phyloP scores from a whole-genome alignment of 35 echinoderm and acorn worm genomes.

The Lytechinus pictus region DNA sequence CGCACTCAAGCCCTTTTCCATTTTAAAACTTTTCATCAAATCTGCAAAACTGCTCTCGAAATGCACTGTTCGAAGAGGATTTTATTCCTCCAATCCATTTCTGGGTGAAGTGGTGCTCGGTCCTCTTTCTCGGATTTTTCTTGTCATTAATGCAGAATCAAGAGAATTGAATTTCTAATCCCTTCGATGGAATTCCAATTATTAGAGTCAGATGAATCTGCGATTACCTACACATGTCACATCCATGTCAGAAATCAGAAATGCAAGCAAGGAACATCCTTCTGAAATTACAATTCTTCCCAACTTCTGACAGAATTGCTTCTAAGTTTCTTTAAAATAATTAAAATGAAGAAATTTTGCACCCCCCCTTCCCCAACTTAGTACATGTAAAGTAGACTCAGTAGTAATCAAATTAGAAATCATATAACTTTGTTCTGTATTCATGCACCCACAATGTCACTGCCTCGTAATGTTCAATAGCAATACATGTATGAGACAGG shows the following conservation, averaged over 20 bases:
- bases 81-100: background rate
- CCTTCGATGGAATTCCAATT: background rate
- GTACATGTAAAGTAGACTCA: too few species aligned
- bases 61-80: background rate
- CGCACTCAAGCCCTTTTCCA: conserved; percentile 8
- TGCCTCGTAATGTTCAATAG: too few species aligned
- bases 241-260: background rate
- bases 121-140: background rate
- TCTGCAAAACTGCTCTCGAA: background rate
- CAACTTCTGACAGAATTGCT: too few species aligned
- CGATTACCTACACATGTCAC: background rate
- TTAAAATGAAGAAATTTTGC: too few species aligned
- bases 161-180: background rate
- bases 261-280: too few species aligned
- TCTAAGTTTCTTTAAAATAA: too few species aligned
- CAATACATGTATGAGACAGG: too few species aligned
- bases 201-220: background rate
- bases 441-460: too few species aligned
- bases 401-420: too few species aligned
- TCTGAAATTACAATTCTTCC: too few species aligned
- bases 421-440: too few species aligned
- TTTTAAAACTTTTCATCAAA: background rate
- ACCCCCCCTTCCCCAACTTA: too few species aligned
- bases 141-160: background rate
- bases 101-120: background rate